Evolutionary conservation across 2,888 invertebrate genomes (phyloP).

Genomic region (Yponomeuta evonymella): DNA sequence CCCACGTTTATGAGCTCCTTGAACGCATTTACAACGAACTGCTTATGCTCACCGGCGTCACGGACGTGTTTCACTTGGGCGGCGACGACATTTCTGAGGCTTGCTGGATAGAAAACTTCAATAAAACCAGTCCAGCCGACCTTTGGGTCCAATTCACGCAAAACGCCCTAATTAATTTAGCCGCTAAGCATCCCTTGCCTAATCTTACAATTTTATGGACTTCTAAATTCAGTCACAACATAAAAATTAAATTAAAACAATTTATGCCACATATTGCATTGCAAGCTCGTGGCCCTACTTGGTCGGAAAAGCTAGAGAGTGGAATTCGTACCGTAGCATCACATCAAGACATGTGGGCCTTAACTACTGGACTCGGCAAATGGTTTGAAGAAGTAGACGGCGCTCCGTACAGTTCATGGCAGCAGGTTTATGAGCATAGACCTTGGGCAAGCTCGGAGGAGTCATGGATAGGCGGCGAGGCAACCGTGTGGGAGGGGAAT

Average conservation of each 20-base stretch:
- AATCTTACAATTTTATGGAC: no score
- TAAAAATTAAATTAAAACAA: slow-evolving; percentile 65
- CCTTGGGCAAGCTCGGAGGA: slow-evolving; percentile 78
- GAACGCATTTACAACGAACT: slow-evolving; percentile 86
- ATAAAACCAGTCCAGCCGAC: slow-evolving; percentile 85
- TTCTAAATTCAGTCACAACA: no score
- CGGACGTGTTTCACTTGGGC: slow-evolving; percentile 89
- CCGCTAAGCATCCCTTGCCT: slow-evolving; percentile 67
- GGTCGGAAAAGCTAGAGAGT: slow-evolving; percentile 86
- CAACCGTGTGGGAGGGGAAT: slow-evolving; percentile 72
- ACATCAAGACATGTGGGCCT: slow-evolving; percentile 93
- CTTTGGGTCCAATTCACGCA: slow-evolving; percentile 86
- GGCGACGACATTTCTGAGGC: slow-evolving; percentile 88
- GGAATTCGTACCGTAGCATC: slow-evolving; percentile 87
- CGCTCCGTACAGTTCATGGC: slow-evolving; percentile 92
- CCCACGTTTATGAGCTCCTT: slow-evolving; percentile 83
- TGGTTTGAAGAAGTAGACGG: slow-evolving; percentile 92
- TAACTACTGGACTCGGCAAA: slow-evolving; percentile 90
- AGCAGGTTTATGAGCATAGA: slow-evolving; percentile 88
- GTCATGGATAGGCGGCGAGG: slow-evolving; percentile 54
- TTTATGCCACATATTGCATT: slow-evolving; percentile 71
- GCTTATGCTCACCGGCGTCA: slow-evolving; percentile 82
- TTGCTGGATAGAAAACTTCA: slow-evolving; percentile 85
- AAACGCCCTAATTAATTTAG: no score
- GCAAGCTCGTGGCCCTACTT: slow-evolving; percentile 88